A percentile compares a stretch with the other conserved stretches of the same genome.
These are phyloP conservation scores for Xiphophorus hellerii DNA, from an alignment of 2,113 vertebrate genomes.

Conservation along the genomic window DNA sequence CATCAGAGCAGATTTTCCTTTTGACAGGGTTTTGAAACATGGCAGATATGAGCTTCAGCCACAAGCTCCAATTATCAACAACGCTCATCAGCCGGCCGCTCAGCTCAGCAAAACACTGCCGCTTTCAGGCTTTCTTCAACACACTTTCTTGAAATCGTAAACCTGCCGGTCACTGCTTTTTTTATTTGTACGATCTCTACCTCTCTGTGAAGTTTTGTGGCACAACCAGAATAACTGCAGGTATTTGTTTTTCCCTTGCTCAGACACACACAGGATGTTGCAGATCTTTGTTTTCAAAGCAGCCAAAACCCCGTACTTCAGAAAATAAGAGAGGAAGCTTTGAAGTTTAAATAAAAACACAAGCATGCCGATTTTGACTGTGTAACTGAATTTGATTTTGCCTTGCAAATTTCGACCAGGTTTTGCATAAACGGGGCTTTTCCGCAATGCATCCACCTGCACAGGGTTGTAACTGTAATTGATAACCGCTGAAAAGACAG, in stretches of 20 bases:
- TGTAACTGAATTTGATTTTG: background rate
- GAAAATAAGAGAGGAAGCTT: constrained; percentile 2
- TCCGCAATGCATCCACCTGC: background rate
- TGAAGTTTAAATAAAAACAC: background rate
- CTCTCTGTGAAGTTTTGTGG: background rate
- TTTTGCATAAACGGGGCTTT: constrained; percentile 26
- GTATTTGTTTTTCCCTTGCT: background rate
- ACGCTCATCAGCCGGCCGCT: constrained; percentile 2
- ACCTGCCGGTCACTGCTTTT: background rate
- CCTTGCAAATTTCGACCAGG: constrained; percentile 23
- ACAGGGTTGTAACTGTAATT: background rate
- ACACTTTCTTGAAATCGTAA: background rate
- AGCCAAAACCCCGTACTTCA: background rate
- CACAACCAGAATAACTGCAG: background rate
- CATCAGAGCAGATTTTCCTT: background rate
- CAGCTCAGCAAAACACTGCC: constrained; percentile 7
- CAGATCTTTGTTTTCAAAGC: background rate
- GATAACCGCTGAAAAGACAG: constrained; percentile 12
- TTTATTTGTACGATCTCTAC: background rate
- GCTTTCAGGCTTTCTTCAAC: constrained; percentile 1
- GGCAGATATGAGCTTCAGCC: constrained; percentile 4
- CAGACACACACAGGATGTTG: background rate
- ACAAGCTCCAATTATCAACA: constrained; percentile 13
- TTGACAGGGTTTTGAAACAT: background rate
- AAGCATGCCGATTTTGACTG: background rate